Percentiles rank a stretch among this genome's conserved stretches.
Conservation (phyloP, 2,113 vertebrate species). For the Chascanopsetta lugubris region DNA sequence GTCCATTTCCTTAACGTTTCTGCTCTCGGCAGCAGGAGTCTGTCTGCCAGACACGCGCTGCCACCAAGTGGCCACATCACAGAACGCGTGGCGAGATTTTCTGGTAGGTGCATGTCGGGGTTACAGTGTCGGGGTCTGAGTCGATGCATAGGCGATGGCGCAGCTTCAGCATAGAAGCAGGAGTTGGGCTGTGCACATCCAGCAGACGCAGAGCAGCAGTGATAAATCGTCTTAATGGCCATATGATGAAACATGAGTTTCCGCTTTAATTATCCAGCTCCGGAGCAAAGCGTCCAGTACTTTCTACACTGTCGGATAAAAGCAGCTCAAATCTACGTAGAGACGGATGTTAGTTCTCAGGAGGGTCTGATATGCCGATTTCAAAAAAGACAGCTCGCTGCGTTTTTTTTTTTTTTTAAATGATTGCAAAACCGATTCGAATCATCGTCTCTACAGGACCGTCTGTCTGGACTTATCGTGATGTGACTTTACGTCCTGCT, state of each 20-base stretch:
- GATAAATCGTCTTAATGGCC: neutral
- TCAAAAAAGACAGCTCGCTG: conserved; percentile 27
- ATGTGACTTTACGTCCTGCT: conserved; percentile 5
- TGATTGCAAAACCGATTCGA: conserved; percentile 30
- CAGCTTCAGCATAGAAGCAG: too few relatives aligned
- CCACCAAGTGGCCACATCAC: too few relatives aligned
- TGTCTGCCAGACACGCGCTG: too few relatives aligned
- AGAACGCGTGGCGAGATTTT: too few relatives aligned
- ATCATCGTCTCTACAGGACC: conserved; percentile 13
- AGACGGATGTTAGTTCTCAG: conserved; percentile 5
- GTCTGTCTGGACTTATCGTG: conserved; percentile 22
- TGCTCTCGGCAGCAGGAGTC: too few relatives aligned
- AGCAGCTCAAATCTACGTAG: conserved; percentile 1
- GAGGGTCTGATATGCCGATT: neutral
- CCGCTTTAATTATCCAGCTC: conserved; percentile 11
- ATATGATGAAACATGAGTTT: conserved; percentile 1
- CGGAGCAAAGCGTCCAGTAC: neutral
- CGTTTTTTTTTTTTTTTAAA: conserved; percentile 25
- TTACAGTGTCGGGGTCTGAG: too few relatives aligned
- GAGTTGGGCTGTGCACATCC: too few relatives aligned
- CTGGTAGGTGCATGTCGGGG: too few relatives aligned
- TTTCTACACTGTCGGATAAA: conserved; percentile 1
- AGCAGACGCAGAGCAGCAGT: conserved; percentile 7
- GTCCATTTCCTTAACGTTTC: too few relatives aligned
- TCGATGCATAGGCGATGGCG: too few relatives aligned